These are phyloP conservation scores for Parnassius orleans DNA, from an alignment of 2,888 invertebrate species.

Conservation along the genomic window DNA sequence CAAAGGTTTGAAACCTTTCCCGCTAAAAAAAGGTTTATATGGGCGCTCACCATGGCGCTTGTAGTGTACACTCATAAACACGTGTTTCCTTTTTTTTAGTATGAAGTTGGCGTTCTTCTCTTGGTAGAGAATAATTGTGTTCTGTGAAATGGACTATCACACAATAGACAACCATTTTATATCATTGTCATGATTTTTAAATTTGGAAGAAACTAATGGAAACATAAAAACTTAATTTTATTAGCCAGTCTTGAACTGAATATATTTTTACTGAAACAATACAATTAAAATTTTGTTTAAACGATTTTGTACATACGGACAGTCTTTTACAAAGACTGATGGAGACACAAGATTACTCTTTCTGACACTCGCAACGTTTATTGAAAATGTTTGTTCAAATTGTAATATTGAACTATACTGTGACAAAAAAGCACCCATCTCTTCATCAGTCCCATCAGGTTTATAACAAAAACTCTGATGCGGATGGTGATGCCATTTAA, in stretches of 20 bases:
- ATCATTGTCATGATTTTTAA: no score
- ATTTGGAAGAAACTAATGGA: conserved; percentile 12
- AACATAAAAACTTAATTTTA: conserved; percentile 12
- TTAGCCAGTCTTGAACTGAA: conserved; percentile 9
- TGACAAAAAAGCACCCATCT: background rate
- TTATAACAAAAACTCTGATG: conserved; percentile 40
- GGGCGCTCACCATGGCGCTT: no score
- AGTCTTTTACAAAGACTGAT: background rate
- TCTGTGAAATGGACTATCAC: no score
- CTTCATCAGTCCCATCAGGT: conserved; percentile 28
- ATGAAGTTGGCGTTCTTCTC: no score
- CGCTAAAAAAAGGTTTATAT: no score
- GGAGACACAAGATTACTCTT: background rate
- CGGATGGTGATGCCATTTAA: conserved; percentile 49
- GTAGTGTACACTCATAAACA: no score
- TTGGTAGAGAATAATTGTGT: no score
- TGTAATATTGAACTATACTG: background rate
- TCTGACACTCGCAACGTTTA: background rate
- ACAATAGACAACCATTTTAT: background rate
- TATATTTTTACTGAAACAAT: conserved; percentile 1
- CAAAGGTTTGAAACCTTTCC: no score
- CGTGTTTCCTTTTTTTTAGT: no score
- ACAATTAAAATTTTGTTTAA: background rate
- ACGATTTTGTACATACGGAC: background rate
- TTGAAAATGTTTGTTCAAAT: background rate